Evolutionary conservation across 2,113 vertebrate genomes (phyloP), one percentile per base, ranked within the genome.

Genomic region (Emydura subglobosa): DNA sequence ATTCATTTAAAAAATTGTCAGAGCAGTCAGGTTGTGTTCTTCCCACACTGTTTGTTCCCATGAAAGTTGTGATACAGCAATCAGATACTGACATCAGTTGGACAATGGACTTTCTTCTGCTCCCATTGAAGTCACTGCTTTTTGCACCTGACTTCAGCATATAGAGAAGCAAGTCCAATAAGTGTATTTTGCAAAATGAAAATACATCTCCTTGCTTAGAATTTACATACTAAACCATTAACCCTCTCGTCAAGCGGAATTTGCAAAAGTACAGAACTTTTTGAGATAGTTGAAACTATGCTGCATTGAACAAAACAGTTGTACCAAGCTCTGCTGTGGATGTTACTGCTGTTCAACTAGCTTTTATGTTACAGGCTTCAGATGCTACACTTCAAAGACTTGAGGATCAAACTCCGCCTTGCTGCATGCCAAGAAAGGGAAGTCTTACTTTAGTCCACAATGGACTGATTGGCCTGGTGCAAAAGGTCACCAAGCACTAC

Each of bases 401-500:
- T 94, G 5, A 9, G 88, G 85, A 83, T 89, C 92, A 74, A 96
- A 87, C 57, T 95, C 86, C 87, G 95, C 13, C 49, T 96, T 97
- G 84, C 83, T 97, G 42, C 76, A 84, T 94, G 91, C 42, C 86
- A 96, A 97, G 94, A 91, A 96, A 97, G 97, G 93, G 95, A 98
- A 98, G 81, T 89, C 88, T 96, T 96, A 65, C 95, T 96, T 97
- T 92, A 92, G 54, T 92, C 12, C 91, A 96, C 93, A 97, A 93
- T 92, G 61, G 83, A n/a, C 44, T 95, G 85, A 97, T 51, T 91
- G 88, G 83, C 91, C 85, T 95, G 80, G 93, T 97, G 93, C 91
- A 94, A 96, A 97, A 97, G 93, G 94, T 97, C 96, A 97, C 79
- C 92, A 94, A 93, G 94, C 92, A 95, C 96, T 92, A 79, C 79